Conservation (phyloP, 1,140 invertebrate genomes). For the Oscheius sp. region DNA sequence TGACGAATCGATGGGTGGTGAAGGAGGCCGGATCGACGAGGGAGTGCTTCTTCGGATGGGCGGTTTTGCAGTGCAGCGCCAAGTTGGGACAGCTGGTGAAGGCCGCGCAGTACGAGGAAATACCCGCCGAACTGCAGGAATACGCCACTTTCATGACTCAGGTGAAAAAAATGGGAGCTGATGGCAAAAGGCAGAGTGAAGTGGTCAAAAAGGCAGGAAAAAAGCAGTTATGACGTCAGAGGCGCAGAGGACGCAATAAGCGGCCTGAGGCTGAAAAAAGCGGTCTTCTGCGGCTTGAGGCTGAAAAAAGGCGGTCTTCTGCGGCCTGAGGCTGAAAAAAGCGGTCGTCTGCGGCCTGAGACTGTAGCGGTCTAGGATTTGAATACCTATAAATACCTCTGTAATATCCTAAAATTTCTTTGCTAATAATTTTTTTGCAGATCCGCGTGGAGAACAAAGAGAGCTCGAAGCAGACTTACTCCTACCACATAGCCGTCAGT, state of each 20-base stretch:
- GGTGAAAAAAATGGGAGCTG: slow-evolving; percentile 9
- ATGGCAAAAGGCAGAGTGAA: neutral
- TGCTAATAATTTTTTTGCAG: slow-evolving; percentile 19
- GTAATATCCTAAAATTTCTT: neutral
- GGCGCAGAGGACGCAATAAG: no score
- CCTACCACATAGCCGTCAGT: slow-evolving; percentile 53
- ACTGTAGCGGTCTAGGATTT: no score
- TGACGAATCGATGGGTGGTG: slow-evolving; percentile 61
- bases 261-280: no score
- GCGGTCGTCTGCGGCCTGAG: no score
- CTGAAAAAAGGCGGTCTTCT: no score
- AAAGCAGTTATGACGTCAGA: no score
- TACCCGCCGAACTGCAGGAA: slow-evolving; percentile 52
- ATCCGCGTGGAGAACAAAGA: slow-evolving; percentile 53
- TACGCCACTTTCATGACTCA: slow-evolving; percentile 59
- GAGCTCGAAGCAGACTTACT: slow-evolving; percentile 43
- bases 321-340: no score
- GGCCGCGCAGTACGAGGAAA: slow-evolving; percentile 52
- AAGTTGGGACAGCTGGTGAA: slow-evolving; percentile 87
- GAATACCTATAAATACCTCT: neutral
- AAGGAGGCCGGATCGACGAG: slow-evolving; percentile 56
- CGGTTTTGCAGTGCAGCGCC: slow-evolving; percentile 87
- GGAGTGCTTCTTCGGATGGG: slow-evolving; percentile 84
- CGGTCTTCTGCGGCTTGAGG: no score
- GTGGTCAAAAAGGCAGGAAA: no score